A percentile compares a stretch with the other conserved stretches of the same genome.
phyloP scores from a whole-genome alignment of 2,797 vertebrate species.

The Trematomus bernacchii region DNA sequence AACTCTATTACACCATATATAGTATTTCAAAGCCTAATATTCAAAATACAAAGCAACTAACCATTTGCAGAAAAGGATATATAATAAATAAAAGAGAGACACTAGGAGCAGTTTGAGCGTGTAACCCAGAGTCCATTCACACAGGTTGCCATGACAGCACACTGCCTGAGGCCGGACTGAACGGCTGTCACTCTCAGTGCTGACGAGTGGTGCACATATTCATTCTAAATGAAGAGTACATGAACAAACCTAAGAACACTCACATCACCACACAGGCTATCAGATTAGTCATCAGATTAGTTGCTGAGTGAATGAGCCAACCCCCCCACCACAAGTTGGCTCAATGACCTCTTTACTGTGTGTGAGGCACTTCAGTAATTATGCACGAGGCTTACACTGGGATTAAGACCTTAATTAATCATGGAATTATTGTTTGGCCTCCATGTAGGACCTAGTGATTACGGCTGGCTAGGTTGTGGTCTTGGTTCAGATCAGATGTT shows the following conservation, averaged over 20 bases:
- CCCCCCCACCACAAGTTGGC: conserved; percentile 36
- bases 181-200: conserved; percentile 50
- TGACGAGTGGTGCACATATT: conserved; percentile 46
- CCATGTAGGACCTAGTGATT: conserved; percentile 33
- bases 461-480: conserved; percentile 8
- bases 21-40: background rate
- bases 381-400: conserved; percentile 39
- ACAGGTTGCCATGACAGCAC: conserved; percentile 49
- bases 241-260: conserved; percentile 5
- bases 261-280: conserved; percentile 7
- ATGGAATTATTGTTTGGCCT: conserved; percentile 31
- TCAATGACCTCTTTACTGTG: conserved; percentile 45
- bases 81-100: background rate
- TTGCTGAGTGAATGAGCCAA: conserved; percentile 42
- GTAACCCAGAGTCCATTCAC: conserved; percentile 33
- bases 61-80: background rate
- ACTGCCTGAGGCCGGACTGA: conserved; percentile 50
- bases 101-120: conserved; percentile 15
- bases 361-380: conserved; percentile 45
- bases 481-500: conserved; percentile 15
- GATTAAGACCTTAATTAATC: conserved; percentile 61
- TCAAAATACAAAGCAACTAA: background rate
- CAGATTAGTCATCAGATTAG: conserved; percentile 62
- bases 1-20: no score
- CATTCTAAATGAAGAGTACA: conserved; percentile 48